Evolutionary conservation across 2,888 invertebrate genomes (phyloP).

Genomic region (Pandemis heparana): DNA sequence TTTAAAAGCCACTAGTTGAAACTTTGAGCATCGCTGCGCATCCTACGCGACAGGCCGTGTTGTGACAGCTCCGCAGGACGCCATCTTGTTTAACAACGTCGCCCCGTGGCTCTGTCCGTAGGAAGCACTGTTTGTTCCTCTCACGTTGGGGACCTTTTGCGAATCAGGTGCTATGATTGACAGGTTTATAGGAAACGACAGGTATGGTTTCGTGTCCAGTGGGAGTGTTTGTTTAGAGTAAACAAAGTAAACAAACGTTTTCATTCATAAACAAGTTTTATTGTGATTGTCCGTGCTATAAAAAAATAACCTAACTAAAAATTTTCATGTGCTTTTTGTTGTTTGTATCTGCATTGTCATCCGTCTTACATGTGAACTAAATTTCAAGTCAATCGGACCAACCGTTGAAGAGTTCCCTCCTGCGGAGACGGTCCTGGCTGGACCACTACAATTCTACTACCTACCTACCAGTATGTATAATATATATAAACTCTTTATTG

Average conservation of each 20-base stretch:
- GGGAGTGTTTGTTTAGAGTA: slow-evolving; percentile 10
- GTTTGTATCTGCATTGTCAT: too few relatives aligned
- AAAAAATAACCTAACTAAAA: too few relatives aligned
- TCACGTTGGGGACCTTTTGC: slow-evolving; percentile 23
- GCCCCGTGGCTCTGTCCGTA: slow-evolving; percentile 27
- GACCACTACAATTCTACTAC: too few relatives aligned
- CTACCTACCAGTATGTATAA: too few relatives aligned
- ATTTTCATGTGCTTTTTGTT: too few relatives aligned
- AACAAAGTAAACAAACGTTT: slow-evolving; percentile 10
- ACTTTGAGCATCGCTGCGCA: slow-evolving; percentile 58
- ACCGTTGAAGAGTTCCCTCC: too few relatives aligned
- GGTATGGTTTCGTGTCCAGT: slow-evolving; percentile 4
- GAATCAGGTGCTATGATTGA: slow-evolving; percentile 36
- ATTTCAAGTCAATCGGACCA: too few relatives aligned
- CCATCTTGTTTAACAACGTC: slow-evolving; percentile 48
- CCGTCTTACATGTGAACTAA: too few relatives aligned
- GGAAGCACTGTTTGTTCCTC: slow-evolving; percentile 38
- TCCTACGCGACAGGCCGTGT: slow-evolving; percentile 71
- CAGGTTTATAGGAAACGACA: not conserved
- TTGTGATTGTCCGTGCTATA: not conserved
- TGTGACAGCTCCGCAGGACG: slow-evolving; percentile 76
- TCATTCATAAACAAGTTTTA: not conserved
- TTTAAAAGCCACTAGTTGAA: slow-evolving; percentile 9
- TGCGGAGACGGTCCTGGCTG: too few relatives aligned
- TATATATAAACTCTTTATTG: too few relatives aligned